Conservation (phyloP, 2,797 vertebrate genomes). For the Fistularia commersonii region DNA sequence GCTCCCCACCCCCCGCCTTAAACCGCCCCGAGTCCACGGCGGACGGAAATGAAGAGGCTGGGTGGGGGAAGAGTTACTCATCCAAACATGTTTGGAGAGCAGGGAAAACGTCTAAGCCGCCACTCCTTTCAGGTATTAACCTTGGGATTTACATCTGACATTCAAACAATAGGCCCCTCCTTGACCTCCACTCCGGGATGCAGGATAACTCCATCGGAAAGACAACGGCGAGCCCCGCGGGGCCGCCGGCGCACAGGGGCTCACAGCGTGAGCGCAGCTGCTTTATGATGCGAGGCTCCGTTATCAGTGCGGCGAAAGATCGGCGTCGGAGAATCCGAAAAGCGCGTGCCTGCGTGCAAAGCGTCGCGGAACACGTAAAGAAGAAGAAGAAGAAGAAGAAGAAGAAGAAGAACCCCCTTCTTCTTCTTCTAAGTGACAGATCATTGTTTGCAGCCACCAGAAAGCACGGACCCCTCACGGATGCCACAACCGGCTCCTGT, state of each 20-base stretch:
- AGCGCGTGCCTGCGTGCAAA: no score
- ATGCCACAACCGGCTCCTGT: constrained; percentile 64
- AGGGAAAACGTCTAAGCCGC: constrained; percentile 38
- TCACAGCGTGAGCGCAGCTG: constrained; percentile 20
- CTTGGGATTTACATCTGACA: constrained; percentile 64
- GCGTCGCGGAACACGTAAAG: constrained; percentile 45
- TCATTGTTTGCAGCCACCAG: constrained; percentile 59
- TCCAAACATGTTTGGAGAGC: constrained; percentile 64
- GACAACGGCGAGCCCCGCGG: constrained; percentile 40
- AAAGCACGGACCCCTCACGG: constrained; percentile 56
- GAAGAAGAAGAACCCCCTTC: no score
- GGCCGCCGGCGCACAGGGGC: constrained; percentile 39
- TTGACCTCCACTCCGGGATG: constrained; percentile 55
- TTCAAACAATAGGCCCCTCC: constrained; percentile 58
- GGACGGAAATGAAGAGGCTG: constrained; percentile 50
- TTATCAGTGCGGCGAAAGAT: constrained; percentile 7
- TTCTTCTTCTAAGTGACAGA: constrained; percentile 63
- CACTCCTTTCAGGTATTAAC: constrained; percentile 70
- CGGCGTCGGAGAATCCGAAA: constrained; percentile 31
- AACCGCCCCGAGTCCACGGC: constrained; percentile 49
- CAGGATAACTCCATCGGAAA: constrained; percentile 38
- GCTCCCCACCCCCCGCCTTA: constrained; percentile 13
- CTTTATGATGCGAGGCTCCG: constrained; percentile 38
- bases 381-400: no score
- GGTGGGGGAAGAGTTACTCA: constrained; percentile 46